Percentiles rank a stretch among this genome's conserved stretches.
phyloP scores from a whole-genome alignment of 2,113 vertebrate genomes.

The Spilogale gracilis region DNA sequence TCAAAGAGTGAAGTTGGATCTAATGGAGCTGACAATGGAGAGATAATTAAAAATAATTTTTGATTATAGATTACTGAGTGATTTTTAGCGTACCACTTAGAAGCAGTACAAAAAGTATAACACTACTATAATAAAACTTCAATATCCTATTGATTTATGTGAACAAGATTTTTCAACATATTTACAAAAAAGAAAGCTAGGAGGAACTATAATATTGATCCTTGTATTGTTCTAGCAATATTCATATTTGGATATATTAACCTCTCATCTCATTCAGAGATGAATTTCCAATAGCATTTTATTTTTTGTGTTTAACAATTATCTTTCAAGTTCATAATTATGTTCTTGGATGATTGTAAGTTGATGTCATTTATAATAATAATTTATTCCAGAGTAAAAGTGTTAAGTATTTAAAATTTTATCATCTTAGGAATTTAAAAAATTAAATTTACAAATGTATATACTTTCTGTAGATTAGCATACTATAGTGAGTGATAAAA shows the following conservation, averaged over 20 bases:
- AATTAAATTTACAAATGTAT: not conserved
- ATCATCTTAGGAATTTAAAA: not conserved
- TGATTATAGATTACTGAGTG: not conserved
- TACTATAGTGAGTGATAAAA: not conserved
- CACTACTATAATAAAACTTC: not conserved
- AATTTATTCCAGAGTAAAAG: conserved; percentile 19
- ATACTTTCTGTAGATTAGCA: not conserved
- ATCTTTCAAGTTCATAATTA: not conserved
- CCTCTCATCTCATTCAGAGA: not conserved
- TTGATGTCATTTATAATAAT: conserved; percentile 1
- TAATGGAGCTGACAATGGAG: not conserved
- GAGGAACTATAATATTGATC: not conserved
- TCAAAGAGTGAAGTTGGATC: not conserved
- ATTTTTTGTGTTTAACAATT: conserved; percentile 8
- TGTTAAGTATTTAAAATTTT: not conserved
- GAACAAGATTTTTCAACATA: conserved; percentile 43
- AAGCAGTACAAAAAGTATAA: not conserved
- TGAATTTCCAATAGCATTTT: conserved; percentile 51
- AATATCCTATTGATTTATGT: not conserved
- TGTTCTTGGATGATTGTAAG: not conserved
- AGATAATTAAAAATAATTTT: conserved; percentile 40
- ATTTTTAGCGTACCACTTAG: not conserved
- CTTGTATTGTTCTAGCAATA: not conserved
- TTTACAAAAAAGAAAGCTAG: not conserved
- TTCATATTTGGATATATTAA: not conserved